Percentiles rank a stretch among this genome's conserved stretches.
Evolutionary conservation across 2,113 vertebrate species (phyloP).

Genomic region (Elephantulus edwardii): DNA sequence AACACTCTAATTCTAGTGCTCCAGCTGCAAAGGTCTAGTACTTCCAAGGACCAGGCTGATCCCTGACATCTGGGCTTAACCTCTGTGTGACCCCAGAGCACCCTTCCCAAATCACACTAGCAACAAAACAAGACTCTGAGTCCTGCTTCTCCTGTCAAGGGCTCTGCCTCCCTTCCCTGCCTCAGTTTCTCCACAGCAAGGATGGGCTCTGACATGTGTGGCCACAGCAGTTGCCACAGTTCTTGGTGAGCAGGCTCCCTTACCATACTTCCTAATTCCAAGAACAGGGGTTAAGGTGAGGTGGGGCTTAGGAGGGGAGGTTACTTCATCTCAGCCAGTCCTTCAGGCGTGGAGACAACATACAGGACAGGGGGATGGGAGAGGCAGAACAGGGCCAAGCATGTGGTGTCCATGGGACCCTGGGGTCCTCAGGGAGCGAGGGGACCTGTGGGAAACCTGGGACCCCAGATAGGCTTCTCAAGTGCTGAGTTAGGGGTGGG

Average conservation of each 20-base stretch:
- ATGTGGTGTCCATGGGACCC: not conserved
- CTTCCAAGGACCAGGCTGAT: not conserved
- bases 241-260: not conserved
- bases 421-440: not conserved
- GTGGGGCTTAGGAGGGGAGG: not conserved
- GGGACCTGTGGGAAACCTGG: not conserved
- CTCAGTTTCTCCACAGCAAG: not conserved
- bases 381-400: not conserved
- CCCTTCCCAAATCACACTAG: not conserved
- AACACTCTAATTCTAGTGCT: not conserved
- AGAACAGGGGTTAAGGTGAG: not conserved
- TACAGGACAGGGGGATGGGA: not conserved
- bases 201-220: not conserved
- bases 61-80: not conserved
- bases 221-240: not conserved
- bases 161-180: not conserved
- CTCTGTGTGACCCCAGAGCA: not conserved
- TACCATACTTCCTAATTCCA: conserved; percentile 13
- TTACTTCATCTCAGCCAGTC: conserved; percentile 7
- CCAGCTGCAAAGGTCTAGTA: not conserved
- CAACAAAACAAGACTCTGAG: not conserved
- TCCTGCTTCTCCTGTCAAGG: not conserved
- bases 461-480: not conserved
- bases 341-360: not conserved
- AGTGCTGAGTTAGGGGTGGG: conserved; percentile 29